phyloP scores from a whole-genome alignment of 2,888 invertebrate species.

The Scaptomyza caliginosa region DNA sequence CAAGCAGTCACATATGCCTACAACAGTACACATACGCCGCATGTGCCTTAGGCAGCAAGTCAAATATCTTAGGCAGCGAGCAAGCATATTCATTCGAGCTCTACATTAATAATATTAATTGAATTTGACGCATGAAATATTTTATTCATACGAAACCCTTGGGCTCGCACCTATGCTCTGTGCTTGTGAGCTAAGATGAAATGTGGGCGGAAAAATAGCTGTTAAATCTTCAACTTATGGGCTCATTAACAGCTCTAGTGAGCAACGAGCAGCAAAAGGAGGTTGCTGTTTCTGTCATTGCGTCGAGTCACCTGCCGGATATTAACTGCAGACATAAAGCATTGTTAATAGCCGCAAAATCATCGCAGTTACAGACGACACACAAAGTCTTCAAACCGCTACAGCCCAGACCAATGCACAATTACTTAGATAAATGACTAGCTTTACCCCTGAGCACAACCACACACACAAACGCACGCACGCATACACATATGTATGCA shows the following conservation, averaged over 20 bases:
- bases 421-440: conserved; percentile 53
- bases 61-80: conserved; percentile 45
- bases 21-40: conserved; percentile 52
- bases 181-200: not conserved
- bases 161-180: not conserved
- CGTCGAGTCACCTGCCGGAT: conserved; percentile 72
- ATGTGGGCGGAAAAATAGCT: conserved; percentile 24
- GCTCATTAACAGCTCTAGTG: conserved; percentile 58
- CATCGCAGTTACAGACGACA: conserved; percentile 52
- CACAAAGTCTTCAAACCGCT: conserved; percentile 24
- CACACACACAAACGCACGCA: conserved; percentile 6
- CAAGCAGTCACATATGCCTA: conserved; percentile 8
- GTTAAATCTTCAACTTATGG: conserved; percentile 54
- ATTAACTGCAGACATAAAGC: conserved; percentile 76
- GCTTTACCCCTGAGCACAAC: conserved; percentile 22
- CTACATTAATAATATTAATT: conserved; percentile 76
- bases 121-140: conserved; percentile 77
- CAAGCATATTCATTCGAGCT: conserved; percentile 63
- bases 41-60: conserved; percentile 44
- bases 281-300: conserved; percentile 34
- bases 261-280: conserved; percentile 2
- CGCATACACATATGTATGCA: conserved; percentile 10
- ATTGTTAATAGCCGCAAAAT: conserved; percentile 58
- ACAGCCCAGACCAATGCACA: conserved; percentile 19
- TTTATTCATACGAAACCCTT: conserved; percentile 57